Evolutionary conservation across 2,888 invertebrate genomes (phyloP), one percentile per base, ranked within the genome.

Genomic region (Junonia oenone): DNA sequence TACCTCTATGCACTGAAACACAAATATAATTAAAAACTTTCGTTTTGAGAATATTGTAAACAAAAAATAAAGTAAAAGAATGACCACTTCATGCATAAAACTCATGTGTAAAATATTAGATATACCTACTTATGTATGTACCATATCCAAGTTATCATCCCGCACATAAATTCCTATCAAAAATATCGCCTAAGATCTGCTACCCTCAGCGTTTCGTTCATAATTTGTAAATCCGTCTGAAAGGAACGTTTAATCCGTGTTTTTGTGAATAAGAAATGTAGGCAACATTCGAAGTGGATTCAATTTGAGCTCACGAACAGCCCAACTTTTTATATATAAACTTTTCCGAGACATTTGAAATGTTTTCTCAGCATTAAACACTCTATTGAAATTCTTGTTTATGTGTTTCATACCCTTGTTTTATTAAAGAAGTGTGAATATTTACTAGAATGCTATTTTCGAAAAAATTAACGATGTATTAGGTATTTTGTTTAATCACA

Each of bases 321-420:
- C 9, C 13, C 15, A 58, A 58, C 58, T 58, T 58, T 54, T 56
- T 51, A 49, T 45, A 51, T 56, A 8, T 14, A 26, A 52, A 58
- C 47, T 56, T 51, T 43, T 38, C 17, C 33, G 48, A 56, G 43
- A 22, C 49, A 8, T 48, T 40, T 47, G 43, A 50, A 58, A 46
- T 17, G 33, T 40, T 52, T 51, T 45, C 37, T 45, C 26, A 22
- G 13, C 43, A 13, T 8, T 43, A 19, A 43, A 13, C 43, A 43
- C 17, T 26, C 13, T 22, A 43, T 43, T 1, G 43, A 43, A 26
- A 15, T 19, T 40, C 11, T 17, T 43, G 31, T 26, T 43, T 43
- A 43, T 26, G n/a, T 26, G 13, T 43, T 40, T 38, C 1, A 37
- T 1, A 2, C 11, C n/a, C 2, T 31, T 31, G 13, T 38, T 11